Conservation (phyloP, 2,888 invertebrate genomes). For the Imbricaverruca yamaguchii region DNA sequence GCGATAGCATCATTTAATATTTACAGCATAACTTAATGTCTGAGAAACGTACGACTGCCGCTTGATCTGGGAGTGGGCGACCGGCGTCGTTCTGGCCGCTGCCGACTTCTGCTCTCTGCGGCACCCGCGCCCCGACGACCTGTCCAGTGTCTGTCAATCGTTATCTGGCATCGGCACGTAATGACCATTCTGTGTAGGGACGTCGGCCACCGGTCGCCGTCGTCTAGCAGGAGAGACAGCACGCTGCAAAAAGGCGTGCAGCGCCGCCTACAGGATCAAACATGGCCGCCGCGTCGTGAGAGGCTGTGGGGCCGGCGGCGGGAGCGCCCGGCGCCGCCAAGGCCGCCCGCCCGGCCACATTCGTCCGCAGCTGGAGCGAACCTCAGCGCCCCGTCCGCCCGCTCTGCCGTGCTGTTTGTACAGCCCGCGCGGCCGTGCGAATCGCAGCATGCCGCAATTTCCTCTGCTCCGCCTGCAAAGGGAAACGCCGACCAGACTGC, state of each 20-base stretch:
- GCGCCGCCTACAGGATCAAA: neutral
- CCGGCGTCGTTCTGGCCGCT: neutral
- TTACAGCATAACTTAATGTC: neutral
- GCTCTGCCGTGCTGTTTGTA: neutral
- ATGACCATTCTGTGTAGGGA: neutral
- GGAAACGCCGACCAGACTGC: neutral
- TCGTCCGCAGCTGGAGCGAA: too few species aligned
- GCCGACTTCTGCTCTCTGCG: neutral
- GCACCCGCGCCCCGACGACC: neutral
- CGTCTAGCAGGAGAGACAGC: neutral
- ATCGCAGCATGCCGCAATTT: neutral
- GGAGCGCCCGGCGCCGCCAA: neutral
- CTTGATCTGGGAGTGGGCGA: neutral
- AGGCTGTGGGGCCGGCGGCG: too few species aligned
- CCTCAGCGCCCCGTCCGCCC: neutral
- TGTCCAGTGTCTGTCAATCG: neutral
- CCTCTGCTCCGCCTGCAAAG: neutral
- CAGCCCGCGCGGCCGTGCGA: conserved; percentile 2
- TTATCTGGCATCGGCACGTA: neutral
- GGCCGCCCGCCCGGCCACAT: neutral
- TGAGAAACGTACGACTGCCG: neutral
- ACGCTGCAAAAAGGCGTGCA: conserved; percentile 9
- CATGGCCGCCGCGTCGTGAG: neutral
- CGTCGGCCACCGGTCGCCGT: conserved; percentile 1
- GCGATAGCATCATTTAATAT: neutral